Conservation (phyloP, 2,888 invertebrate species). For the Eristalis arbustorum region DNA sequence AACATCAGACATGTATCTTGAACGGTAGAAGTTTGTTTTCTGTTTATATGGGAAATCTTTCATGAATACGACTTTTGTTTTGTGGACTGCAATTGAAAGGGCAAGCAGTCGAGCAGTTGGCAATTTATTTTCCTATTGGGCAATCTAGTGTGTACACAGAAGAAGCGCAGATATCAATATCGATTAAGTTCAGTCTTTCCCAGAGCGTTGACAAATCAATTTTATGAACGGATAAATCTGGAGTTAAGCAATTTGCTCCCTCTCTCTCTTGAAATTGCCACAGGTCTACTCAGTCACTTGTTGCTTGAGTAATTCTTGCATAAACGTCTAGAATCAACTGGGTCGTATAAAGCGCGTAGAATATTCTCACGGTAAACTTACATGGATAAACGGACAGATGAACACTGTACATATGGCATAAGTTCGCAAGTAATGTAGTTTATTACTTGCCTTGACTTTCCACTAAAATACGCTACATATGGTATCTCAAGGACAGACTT, state of each 20-base stretch:
- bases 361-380: not conserved
- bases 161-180: not conserved
- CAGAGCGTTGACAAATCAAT: not conserved
- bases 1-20: not conserved
- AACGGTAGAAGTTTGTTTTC: not conserved
- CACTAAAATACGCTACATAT: not conserved
- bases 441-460: not conserved
- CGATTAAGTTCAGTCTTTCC: not conserved
- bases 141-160: not conserved
- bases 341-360: not conserved
- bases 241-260: not conserved
- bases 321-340: not conserved
- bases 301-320: not conserved
- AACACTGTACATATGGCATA: not conserved
- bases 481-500: not conserved
- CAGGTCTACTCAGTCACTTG: not conserved
- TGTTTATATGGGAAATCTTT: not conserved
- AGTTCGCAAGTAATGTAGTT: too few relatives aligned
- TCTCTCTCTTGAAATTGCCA: not conserved
- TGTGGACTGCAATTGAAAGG: not conserved
- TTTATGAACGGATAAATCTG: not conserved
- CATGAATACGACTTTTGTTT: not conserved
- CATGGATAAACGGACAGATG: not conserved
- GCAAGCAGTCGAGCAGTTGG: not conserved
- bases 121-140: not conserved